Conservation (phyloP, 2,113 vertebrate genomes). For the Plotosus lineatus region DNA sequence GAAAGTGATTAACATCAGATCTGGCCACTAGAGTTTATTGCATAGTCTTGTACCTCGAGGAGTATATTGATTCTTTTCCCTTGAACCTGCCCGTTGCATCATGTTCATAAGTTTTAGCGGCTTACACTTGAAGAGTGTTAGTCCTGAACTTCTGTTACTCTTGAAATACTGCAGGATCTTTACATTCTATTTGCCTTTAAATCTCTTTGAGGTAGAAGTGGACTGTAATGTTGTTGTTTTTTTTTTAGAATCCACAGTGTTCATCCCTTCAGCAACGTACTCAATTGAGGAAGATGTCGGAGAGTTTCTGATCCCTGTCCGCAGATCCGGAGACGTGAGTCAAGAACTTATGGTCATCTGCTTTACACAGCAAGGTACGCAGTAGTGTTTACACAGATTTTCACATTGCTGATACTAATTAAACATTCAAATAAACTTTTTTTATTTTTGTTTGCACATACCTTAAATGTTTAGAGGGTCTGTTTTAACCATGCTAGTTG, state of each 20-base stretch:
- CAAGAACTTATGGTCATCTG: slow-evolving; percentile 94
- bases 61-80: slow-evolving; percentile 7
- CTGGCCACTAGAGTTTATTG: neutral
- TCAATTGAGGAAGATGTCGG: slow-evolving; percentile 86
- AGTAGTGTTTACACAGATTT: neutral
- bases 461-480: neutral
- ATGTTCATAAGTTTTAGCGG: neutral
- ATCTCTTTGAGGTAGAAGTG: neutral
- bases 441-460: neutral
- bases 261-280: slow-evolving; percentile 83
- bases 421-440: neutral
- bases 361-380: slow-evolving; percentile 88
- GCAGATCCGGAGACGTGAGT: slow-evolving; percentile 85
- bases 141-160: neutral
- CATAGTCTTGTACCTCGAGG: neutral
- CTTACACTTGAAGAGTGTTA: too few relatives aligned
- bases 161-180: too few relatives aligned
- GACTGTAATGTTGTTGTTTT: neutral
- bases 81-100: neutral
- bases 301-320: slow-evolving; percentile 86
- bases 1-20: slow-evolving; percentile 7
- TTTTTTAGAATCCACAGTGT: slow-evolving; percentile 86
- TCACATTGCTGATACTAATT: neutral
- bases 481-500: too few relatives aligned
- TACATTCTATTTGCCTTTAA: neutral